These are phyloP conservation scores for Cettia cetti DNA, from an alignment of 2,113 vertebrate species.

Conservation along the genomic window DNA sequence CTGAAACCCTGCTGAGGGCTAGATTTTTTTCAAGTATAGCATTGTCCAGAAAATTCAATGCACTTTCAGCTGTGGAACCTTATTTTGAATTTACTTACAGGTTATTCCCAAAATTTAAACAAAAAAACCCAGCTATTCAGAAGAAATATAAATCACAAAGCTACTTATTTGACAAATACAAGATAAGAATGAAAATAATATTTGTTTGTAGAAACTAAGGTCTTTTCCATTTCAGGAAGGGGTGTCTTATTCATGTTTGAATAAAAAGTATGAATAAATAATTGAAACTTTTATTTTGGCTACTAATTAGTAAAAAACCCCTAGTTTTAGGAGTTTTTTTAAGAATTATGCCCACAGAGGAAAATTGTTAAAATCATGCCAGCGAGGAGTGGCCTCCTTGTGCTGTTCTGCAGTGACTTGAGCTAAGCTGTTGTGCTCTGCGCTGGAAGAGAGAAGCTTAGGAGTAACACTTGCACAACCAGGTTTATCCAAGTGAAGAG, in stretches of 20 bases:
- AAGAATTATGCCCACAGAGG: not conserved
- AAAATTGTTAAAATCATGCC: not conserved
- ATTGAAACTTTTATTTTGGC: not conserved
- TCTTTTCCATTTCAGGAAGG: not conserved
- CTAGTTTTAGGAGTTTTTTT: not conserved
- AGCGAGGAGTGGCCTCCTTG: not conserved
- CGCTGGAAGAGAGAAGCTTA: not conserved
- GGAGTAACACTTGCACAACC: not conserved
- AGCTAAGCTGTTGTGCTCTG: not conserved
- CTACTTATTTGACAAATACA: not conserved
- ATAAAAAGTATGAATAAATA: not conserved
- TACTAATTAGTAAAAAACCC: accelerated
- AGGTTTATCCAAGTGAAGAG: not conserved
- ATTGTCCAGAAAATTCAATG: not conserved
- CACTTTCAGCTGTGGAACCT: not conserved
- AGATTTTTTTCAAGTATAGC: not conserved
- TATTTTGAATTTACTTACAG: not conserved
- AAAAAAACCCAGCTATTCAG: not conserved
- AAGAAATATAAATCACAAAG: not conserved
- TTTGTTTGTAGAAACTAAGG: not conserved
- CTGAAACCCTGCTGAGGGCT: not conserved
- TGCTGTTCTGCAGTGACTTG: not conserved
- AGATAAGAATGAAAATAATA: not conserved
- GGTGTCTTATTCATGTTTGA: not conserved
- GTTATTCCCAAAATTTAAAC: not conserved